Evolutionary conservation across 2,113 vertebrate genomes (phyloP).

Genomic region (Vidua macroura): DNA sequence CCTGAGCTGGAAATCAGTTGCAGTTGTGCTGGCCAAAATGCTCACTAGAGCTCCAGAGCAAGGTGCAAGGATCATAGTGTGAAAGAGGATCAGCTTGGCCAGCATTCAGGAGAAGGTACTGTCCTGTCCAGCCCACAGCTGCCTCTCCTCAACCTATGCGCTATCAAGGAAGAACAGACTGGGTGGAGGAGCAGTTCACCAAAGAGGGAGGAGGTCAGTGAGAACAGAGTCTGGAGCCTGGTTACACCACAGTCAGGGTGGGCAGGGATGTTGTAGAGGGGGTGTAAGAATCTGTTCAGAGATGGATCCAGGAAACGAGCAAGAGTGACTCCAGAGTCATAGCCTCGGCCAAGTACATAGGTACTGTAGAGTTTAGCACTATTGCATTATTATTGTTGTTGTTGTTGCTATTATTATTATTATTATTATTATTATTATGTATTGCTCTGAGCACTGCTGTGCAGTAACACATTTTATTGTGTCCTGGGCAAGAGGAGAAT

Average conservation of each 20-base stretch:
- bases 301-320: accelerated
- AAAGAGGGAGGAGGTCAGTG: not conserved
- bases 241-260: not conserved
- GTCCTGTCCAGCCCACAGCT: not conserved
- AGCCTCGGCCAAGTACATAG: not conserved
- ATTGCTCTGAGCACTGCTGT: not conserved
- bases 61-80: not conserved
- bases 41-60: not conserved
- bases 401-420: accelerated
- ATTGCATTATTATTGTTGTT: not conserved
- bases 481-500: not conserved
- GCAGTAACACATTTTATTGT: not conserved
- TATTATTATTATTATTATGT: not conserved
- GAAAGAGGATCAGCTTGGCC: not conserved
- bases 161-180: not conserved
- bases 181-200: not conserved
- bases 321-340: not conserved
- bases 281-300: not conserved
- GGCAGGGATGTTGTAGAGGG: not conserved
- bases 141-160: not conserved
- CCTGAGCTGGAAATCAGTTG: not conserved
- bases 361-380: not conserved
- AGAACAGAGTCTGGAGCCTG: not conserved
- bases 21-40: not conserved
- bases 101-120: not conserved